These are phyloP conservation scores for Oceanodroma tethys DNA, from an alignment of 2,113 vertebrate genomes.

Conservation along the genomic window DNA sequence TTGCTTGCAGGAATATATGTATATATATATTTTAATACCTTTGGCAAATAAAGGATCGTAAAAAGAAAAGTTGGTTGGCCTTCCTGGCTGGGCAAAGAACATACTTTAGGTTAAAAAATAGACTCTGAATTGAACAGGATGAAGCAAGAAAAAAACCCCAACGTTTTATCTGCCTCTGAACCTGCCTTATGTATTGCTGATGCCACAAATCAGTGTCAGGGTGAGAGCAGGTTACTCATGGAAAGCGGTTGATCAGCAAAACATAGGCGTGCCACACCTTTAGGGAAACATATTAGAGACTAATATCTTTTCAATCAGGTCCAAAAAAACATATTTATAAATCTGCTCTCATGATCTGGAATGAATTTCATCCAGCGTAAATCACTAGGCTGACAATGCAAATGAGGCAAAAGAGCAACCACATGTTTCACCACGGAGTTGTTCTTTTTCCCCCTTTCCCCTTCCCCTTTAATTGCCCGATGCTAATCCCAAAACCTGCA, in stretches of 20 bases:
- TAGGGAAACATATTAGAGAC: neutral
- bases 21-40: neutral
- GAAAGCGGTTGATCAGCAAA: neutral
- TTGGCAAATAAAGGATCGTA: conserved; percentile 3
- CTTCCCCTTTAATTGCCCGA: neutral
- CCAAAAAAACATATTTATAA: neutral
- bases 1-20: neutral
- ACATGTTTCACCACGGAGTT: neutral
- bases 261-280: neutral
- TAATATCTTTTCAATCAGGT: neutral
- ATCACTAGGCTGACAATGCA: neutral
- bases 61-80: conserved; percentile 6
- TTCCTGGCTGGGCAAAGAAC: neutral
- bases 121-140: neutral
- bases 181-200: neutral
- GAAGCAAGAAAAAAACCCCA: neutral
- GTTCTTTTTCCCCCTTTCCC: neutral
- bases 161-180: neutral
- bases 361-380: neutral
- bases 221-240: neutral
- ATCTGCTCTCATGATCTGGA: conserved; percentile 11
- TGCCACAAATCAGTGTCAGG: neutral
- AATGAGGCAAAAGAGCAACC: neutral
- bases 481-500: neutral
- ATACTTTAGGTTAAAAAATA: neutral